phyloP scores from a whole-genome alignment of 2,797 vertebrate genomes.

The Hylomyscus alleni region DNA sequence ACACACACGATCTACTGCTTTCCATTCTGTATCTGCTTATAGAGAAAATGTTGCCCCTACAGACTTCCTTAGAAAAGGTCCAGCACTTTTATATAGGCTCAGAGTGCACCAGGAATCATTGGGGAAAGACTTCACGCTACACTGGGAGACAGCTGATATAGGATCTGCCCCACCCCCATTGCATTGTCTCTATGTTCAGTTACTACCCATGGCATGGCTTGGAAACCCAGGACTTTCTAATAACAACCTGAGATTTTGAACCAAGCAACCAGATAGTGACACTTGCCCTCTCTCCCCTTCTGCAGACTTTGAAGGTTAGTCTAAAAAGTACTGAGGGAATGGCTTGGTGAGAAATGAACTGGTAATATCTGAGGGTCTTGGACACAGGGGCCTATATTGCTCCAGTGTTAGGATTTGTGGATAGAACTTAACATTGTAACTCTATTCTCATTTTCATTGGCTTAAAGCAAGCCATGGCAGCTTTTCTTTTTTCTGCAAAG shows the following conservation, averaged over 20 bases:
- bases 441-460: neutral
- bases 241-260: neutral
- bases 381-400: neutral
- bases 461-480: neutral
- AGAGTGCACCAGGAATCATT: neutral
- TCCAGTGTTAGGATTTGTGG: neutral
- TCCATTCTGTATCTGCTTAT: neutral
- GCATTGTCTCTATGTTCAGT: neutral
- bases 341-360: neutral
- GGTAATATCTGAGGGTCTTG: neutral
- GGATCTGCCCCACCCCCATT: rapidly evolving
- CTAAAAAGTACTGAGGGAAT: neutral
- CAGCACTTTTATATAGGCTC: neutral
- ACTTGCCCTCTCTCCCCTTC: neutral
- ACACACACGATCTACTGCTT: neutral
- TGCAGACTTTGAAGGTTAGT: neutral
- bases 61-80: neutral
- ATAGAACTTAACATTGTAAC: neutral
- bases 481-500: neutral
- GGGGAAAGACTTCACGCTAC: neutral
- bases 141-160: neutral
- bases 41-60: neutral
- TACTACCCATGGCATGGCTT: neutral
- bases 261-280: too few species aligned
- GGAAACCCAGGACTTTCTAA: neutral